phyloP scores from a whole-genome alignment of 2,888 invertebrate genomes.

The Siphonodentalium dalli region DNA sequence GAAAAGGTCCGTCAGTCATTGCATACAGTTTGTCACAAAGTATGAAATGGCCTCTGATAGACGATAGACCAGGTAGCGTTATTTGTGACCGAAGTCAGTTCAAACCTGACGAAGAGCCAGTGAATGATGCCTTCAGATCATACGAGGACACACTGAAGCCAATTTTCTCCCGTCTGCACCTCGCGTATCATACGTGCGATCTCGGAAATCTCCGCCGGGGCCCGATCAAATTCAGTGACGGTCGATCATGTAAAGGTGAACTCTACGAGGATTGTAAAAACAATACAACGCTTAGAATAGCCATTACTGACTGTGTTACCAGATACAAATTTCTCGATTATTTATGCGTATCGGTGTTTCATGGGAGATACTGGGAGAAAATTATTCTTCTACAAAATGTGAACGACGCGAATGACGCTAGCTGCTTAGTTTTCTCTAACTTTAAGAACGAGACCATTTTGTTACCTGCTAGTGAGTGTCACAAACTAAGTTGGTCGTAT shows the following conservation, averaged over 20 bases:
- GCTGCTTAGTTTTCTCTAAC: conserved; percentile 44
- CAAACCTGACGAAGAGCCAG: conserved; percentile 38
- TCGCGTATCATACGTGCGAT: conserved; percentile 33
- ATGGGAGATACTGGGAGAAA: conserved; percentile 47
- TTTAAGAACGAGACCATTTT: conserved; percentile 34
- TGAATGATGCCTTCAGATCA: conserved; percentile 40
- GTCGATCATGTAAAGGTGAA: conserved; percentile 37
- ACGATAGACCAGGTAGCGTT: conserved; percentile 21
- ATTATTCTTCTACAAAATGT: conserved; percentile 44
- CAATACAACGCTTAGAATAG: conserved; percentile 35
- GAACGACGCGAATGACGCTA: conserved; percentile 29
- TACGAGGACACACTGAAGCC: conserved; percentile 36
- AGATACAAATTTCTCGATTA: conserved; percentile 27
- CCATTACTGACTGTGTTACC: conserved; percentile 31
- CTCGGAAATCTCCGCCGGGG: conserved; percentile 34
- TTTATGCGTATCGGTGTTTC: conserved; percentile 41
- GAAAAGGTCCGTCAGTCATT: conserved; percentile 36
- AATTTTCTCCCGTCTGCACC: conserved; percentile 27
- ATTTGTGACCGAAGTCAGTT: conserved; percentile 41
- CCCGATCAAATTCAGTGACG: conserved; percentile 32
- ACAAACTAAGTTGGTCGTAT: conserved; percentile 40
- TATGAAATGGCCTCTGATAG: conserved; percentile 40
- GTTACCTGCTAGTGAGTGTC: conserved; percentile 43
- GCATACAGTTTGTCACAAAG: conserved; percentile 43
- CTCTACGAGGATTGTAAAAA: conserved; percentile 44